Evolutionary conservation across 92 coral and sea anemone species (phyloP), one percentile per base, ranked within the genome.

Genomic region (Siderastrea siderea): DNA sequence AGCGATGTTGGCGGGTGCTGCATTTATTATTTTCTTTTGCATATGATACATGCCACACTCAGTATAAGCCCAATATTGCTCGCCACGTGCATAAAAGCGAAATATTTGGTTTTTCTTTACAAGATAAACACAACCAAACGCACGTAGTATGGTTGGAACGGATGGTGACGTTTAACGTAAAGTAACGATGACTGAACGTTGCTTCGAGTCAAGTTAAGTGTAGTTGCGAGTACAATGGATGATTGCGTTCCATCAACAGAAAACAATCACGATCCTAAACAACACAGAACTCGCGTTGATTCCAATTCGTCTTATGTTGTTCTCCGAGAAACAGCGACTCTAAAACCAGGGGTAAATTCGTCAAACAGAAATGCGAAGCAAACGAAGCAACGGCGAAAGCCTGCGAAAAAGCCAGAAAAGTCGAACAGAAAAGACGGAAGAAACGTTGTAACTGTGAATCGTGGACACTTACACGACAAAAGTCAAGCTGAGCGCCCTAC

Each of bases 281-380:
- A 9, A 15, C 66, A 59, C 17, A 83, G 60, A 48, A 47, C 48
- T 7, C 87, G 87, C 0, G 47, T 48, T 57, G 71, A 62, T 53
- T 83, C 79, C 51, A 61, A 46, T 1, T 71, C 79, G 11, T 83
- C 87, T 6, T 83, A 83, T 71, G 87, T 83, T 45, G 50, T 48
- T 14, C 59, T 83, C 6, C 57, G 79, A 17, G 51, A 83, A 49
- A 59, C 87, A 46, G 47, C 79, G 13, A 83, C 58, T 3, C 59
- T 47, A 17, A 71, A 72, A 50, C 49, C 17, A 13, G 79, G 68
- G 58, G 48, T 7, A 9, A 43, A 55, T 3, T 43, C 48, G 7
- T 19, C 66, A 38, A 55, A 76, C 15, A 54, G 16, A 13, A 66
- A 66, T 0, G 74, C 60, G 3, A 80, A 52, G 50, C 9, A 26